These are phyloP conservation scores for Cinclus mexicanus DNA, from an alignment of 2,113 vertebrate species.

Conservation along the genomic window DNA sequence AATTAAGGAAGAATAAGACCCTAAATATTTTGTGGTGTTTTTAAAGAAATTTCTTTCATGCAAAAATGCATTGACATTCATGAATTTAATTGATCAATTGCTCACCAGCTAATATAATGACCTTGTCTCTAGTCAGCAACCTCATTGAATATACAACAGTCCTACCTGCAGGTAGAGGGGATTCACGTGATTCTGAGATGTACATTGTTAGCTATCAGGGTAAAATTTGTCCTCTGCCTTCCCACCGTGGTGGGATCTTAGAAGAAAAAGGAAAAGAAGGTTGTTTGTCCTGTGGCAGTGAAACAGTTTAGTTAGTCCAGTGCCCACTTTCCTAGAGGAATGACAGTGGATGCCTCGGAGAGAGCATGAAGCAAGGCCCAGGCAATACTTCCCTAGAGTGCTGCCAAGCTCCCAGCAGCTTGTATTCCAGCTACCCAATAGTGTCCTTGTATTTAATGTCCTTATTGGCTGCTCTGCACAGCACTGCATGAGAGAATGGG, in stretches of 20 bases:
- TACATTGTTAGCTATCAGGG: neutral
- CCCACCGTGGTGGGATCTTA: fast-evolving
- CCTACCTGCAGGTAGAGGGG: neutral
- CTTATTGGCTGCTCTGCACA: neutral
- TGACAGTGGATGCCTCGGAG: too few relatives aligned
- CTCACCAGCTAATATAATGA: neutral
- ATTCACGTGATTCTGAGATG: neutral
- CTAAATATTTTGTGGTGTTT: neutral
- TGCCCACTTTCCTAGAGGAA: neutral
- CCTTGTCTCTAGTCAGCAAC: neutral
- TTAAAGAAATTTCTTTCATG: neutral
- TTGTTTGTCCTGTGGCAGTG: neutral
- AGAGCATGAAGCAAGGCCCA: neutral
- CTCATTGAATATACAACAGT: neutral
- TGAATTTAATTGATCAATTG: neutral
- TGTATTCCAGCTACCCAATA: neutral
- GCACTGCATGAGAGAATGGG: neutral
- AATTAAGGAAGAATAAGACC: neutral
- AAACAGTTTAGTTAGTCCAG: neutral
- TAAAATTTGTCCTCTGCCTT: neutral
- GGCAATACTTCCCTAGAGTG: neutral
- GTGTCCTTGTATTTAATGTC: neutral
- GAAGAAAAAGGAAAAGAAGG: neutral
- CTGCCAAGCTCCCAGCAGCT: neutral
- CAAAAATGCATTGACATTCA: neutral